Conservation (phyloP, 2,113 vertebrate species). For the Pimephales promelas region DNA sequence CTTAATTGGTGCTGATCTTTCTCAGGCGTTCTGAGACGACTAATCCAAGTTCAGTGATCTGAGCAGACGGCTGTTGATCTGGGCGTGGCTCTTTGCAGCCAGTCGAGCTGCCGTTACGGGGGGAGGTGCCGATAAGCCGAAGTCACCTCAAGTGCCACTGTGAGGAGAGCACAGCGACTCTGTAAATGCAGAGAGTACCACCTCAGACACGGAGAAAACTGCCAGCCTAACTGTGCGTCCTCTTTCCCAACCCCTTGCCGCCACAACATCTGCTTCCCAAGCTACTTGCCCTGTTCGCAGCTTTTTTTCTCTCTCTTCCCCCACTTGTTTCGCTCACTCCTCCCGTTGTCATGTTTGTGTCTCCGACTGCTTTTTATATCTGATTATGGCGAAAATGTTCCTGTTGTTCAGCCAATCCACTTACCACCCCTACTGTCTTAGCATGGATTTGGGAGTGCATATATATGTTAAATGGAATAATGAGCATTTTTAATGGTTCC, state of each 20-base stretch:
- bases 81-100: slow-evolving; percentile 49
- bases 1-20: slow-evolving; percentile 55
- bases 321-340: slow-evolving; percentile 18
- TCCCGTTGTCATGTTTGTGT: slow-evolving; percentile 28
- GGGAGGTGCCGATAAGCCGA: slow-evolving; percentile 53
- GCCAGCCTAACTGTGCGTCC: slow-evolving; percentile 43
- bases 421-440: background rate
- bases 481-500: slow-evolving; percentile 2
- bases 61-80: slow-evolving; percentile 38
- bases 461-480: slow-evolving; percentile 3
- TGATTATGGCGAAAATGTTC: slow-evolving; percentile 37
- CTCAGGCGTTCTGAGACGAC: slow-evolving; percentile 48
- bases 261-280: slow-evolving; percentile 49
- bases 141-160: slow-evolving; percentile 60
- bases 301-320: slow-evolving; percentile 3
- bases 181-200: slow-evolving; percentile 37
- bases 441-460: slow-evolving; percentile 7
- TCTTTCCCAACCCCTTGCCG: slow-evolving; percentile 26
- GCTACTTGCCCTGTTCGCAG: slow-evolving; percentile 29
- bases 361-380: slow-evolving; percentile 16
- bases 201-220: slow-evolving; percentile 23
- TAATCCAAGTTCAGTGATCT: slow-evolving; percentile 40
- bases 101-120: slow-evolving; percentile 41
- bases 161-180: slow-evolving; percentile 47
- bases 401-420: slow-evolving; percentile 14